phyloP scores from a whole-genome alignment of 2,113 vertebrate species.

The Actinemys pallida region DNA sequence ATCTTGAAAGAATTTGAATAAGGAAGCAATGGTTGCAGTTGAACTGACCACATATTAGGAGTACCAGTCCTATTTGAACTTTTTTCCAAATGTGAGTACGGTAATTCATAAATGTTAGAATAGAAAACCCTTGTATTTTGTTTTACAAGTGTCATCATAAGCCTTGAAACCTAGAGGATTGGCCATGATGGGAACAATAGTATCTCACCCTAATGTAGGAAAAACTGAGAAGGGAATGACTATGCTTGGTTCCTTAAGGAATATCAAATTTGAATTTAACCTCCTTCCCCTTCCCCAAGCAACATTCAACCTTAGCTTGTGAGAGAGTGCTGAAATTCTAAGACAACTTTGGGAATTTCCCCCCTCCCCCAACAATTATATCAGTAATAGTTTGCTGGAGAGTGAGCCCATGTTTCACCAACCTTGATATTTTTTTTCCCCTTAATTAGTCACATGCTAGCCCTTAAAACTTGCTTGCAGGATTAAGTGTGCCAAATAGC shows the following conservation, averaged over 20 bases:
- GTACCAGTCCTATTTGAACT: not conserved
- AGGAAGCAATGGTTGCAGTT: not conserved
- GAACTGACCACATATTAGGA: not conserved
- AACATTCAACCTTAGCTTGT: not conserved
- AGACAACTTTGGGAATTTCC: too few relatives aligned
- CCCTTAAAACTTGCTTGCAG: not conserved
- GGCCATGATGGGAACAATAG: not conserved
- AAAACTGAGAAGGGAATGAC: not conserved
- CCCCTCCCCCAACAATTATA: too few relatives aligned
- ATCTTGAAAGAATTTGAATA: conserved; percentile 13
- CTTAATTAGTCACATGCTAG: not conserved
- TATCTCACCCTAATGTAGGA: rapidly evolving
- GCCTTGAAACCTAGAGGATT: not conserved
- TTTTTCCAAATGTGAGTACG: rapidly evolving
- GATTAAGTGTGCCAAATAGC: not conserved
- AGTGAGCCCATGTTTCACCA: not conserved
- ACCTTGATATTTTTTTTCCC: not conserved
- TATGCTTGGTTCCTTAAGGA: not conserved
- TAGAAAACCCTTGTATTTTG: not conserved
- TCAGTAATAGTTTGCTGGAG: not conserved
- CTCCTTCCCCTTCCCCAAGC: not conserved
- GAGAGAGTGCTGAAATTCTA: not conserved
- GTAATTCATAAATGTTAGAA: rapidly evolving
- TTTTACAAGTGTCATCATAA: not conserved
- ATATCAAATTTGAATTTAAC: not conserved